phyloP scores from a whole-genome alignment of 2,113 vertebrate species.

The Athene noctua region DNA sequence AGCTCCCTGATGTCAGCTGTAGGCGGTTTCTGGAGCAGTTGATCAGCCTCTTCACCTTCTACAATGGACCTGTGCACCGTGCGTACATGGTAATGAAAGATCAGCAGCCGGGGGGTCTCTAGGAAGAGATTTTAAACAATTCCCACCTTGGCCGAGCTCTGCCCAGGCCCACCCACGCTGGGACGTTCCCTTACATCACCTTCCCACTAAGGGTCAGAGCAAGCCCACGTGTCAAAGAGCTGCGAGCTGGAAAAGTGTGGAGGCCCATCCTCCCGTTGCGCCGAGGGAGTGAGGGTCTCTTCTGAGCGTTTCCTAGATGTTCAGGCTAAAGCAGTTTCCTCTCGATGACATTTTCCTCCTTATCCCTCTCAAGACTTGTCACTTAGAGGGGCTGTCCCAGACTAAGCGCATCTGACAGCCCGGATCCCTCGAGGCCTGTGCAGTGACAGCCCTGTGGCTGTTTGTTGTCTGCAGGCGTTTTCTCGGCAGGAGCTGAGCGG shows the following conservation, averaged over 20 bases:
- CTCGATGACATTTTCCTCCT: neutral
- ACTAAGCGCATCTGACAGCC: fast-evolving
- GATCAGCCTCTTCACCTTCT: slow-evolving; percentile 88
- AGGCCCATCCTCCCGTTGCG: neutral
- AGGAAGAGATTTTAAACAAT: fast-evolving
- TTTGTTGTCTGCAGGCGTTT: slow-evolving; percentile 48
- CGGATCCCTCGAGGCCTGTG: fast-evolving
- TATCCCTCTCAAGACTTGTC: neutral
- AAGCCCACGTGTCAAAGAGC: fast-evolving
- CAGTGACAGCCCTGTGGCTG: neutral
- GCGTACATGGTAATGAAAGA: slow-evolving; percentile 81
- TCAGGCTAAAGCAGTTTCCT: neutral
- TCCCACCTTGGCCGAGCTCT: fast-evolving
- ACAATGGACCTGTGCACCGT: slow-evolving; percentile 79
- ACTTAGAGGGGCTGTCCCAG: neutral
- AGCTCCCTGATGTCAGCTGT: slow-evolving; percentile 86
- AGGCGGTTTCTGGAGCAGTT: slow-evolving; percentile 84
- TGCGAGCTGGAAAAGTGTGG: neutral
- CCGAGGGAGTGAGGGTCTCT: fast-evolving
- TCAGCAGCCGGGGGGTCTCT: neutral
- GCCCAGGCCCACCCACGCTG: fast-evolving
- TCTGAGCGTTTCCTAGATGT: neutral
- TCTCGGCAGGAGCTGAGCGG: slow-evolving; percentile 70
- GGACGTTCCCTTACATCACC: fast-evolving
- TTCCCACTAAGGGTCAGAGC: neutral